phyloP scores from a whole-genome alignment of 2,797 vertebrate species.

The Alfaro cultratus region DNA sequence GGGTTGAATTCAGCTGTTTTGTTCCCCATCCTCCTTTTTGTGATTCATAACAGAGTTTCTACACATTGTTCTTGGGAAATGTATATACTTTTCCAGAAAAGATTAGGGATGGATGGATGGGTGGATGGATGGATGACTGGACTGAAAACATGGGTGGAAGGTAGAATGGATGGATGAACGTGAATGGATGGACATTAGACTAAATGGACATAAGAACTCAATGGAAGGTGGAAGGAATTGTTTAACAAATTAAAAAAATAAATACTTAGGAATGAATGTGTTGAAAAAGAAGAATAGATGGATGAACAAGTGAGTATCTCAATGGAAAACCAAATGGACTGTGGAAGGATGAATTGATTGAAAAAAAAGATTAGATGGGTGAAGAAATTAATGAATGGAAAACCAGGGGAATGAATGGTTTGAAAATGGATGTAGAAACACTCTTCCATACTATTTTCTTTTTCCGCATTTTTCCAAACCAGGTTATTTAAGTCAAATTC shows the following conservation, averaged over 20 bases:
- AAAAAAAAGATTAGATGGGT: background rate
- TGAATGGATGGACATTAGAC: too few relatives aligned
- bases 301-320: background rate
- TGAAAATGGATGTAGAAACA: background rate
- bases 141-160: too few relatives aligned
- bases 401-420: background rate
- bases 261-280: background rate
- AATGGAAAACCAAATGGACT: background rate
- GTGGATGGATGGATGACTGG: background rate
- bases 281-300: background rate
- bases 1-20: conserved; percentile 47
- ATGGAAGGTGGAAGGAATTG: too few relatives aligned
- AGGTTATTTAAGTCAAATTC: background rate
- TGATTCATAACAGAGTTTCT: conserved; percentile 37
- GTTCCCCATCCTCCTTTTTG: conserved; percentile 25
- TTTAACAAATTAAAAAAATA: background rate
- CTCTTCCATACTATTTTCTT: background rate
- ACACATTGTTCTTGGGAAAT: background rate
- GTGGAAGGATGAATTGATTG: background rate
- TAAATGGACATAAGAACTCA: too few relatives aligned
- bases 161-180: background rate
- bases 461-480: background rate
- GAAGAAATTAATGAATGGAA: background rate
- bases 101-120: background rate
- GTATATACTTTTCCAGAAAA: background rate